Base-by-base conservation (phyloP, 92 coral and sea anemone genomes). In the Paramuricea clavata region DNA sequence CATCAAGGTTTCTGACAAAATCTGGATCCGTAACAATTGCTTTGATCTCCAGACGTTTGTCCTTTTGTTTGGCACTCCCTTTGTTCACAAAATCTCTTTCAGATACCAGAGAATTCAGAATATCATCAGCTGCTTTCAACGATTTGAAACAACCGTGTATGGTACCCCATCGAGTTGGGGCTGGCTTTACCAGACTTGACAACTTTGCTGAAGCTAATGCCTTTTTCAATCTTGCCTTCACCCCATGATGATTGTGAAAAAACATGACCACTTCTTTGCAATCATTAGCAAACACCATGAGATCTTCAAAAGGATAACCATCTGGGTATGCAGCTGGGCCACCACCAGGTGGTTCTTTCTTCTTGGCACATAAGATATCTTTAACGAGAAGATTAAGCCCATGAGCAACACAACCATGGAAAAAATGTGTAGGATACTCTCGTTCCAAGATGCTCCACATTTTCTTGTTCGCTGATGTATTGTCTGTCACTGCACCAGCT, bases 121-220 rank as follows among this genome's bases (percentile, higher is more conserved):
- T 33, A n/a, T 28, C 33, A 28, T 65, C 72, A 0, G 72, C 72
- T 21, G 61, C 41, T 10, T 9, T 1, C 72, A 65, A 28, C 10
- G 72, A 65, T 65, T 65, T 65, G 8, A 65, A 65, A 28, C 72
- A 65, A 0, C 72, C 72, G 11, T 21, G 6, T 23, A 65, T 7
- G 8, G 72, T 65, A 1, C 72, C 72, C 72, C 72, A 65, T 0
- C 72, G 72, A 3, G 72, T 65, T 65, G 72, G 19, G n/a, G n/a
- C n/a, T 2, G 1, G 3, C 35, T 27, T 15, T n/a, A n/a, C n/a
- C n/a, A n/a, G n/a, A n/a, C n/a, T n/a, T n/a, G n/a, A n/a, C n/a
- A 65, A 23, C 34, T 65, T 65, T 0, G 72, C 72, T 23, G 72
- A 0, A 22, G 34, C 72, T 5, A 65, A n/a, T 23, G 72, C 72